Base-by-base conservation (phyloP, 2,797 vertebrate genomes). In the Valencia hispanica region DNA sequence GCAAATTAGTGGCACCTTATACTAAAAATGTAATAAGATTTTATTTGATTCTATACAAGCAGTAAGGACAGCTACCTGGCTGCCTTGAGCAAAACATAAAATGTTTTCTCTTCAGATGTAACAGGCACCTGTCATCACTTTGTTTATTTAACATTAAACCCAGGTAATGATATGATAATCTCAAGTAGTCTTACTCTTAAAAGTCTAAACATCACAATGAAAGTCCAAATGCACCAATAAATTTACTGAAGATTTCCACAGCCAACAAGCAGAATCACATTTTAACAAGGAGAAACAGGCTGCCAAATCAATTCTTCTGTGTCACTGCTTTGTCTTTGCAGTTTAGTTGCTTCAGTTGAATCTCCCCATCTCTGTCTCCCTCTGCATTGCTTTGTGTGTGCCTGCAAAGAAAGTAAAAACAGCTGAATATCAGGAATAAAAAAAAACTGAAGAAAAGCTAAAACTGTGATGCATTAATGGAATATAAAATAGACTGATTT, bases 381-480 rank as follows among this genome's bases (percentile, higher is more conserved):
- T 75, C 50, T 43, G 47, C 47, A 5, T 81, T 59, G 0, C 10
- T 45, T 34, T 63, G 68, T 41, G 68, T 75, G 83, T 87, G 85
- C 76, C 85, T 89, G 2, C 43, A 75, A 4, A 78, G 22, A 66
- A 47, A 84, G 25, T 1, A 4, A 76, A 30, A n/a, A 25, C 18
- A 75, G 41, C 7, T 25, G 34, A 41, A 53, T 17, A 27, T 30
- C 15, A 14, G 22, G 20, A 12, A 5, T 7, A 27, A 5, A 2
- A n/a, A 50, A 10, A 22, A 1, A 27, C 25, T 27, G n/a, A 55
- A 27, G 32, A 5, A 50, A 51, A 50, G 12, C 14, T 5, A 39
- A 34, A 17, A 22, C 30, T 66, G 22, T 51, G 17, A 20, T 70
- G 43, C 25, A 69, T 8, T 20, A 48, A n/a, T 22, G 2, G 15